A percentile compares a stretch with the other conserved stretches of the same genome.
Conservation (phyloP, 2,113 vertebrate genomes). For the Stercorarius parasiticus region DNA sequence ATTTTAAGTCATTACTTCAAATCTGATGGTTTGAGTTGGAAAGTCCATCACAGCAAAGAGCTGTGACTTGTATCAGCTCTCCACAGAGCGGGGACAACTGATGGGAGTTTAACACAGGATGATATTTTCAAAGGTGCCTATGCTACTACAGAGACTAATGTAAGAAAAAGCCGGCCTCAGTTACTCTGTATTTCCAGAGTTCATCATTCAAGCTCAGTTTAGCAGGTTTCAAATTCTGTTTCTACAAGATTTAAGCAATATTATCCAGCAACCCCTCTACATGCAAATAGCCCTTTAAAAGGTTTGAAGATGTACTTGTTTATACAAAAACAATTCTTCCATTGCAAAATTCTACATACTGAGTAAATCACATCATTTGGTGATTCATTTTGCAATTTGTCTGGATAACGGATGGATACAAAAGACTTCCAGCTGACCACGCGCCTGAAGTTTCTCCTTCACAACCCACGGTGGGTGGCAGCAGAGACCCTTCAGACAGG, state of each 20-base stretch:
- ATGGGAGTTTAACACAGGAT: not conserved
- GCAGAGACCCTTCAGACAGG: slow-evolving; percentile 11
- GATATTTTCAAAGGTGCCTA: not conserved
- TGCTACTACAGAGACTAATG: not conserved
- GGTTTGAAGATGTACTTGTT: not conserved
- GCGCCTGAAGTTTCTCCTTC: not conserved
- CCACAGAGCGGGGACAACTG: not conserved
- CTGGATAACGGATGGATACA: not conserved
- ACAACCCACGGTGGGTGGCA: slow-evolving; percentile 30
- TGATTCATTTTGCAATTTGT: slow-evolving; percentile 8
- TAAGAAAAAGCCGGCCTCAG: not conserved
- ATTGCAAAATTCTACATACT: not conserved
- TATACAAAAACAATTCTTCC: not conserved
- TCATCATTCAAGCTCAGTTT: not conserved
- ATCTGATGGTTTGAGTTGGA: not conserved
- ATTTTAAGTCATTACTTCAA: not conserved
- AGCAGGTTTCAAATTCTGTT: not conserved
- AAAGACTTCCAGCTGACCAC: not conserved
- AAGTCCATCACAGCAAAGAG: not conserved
- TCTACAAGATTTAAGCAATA: not conserved
- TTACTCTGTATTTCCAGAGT: not conserved
- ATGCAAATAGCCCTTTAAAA: not conserved
- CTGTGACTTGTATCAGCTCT: not conserved
- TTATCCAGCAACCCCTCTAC: not conserved
- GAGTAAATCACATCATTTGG: not conserved